Evolutionary conservation across 2,888 invertebrate genomes (phyloP).

Genomic region (Philereme vetulata): DNA sequence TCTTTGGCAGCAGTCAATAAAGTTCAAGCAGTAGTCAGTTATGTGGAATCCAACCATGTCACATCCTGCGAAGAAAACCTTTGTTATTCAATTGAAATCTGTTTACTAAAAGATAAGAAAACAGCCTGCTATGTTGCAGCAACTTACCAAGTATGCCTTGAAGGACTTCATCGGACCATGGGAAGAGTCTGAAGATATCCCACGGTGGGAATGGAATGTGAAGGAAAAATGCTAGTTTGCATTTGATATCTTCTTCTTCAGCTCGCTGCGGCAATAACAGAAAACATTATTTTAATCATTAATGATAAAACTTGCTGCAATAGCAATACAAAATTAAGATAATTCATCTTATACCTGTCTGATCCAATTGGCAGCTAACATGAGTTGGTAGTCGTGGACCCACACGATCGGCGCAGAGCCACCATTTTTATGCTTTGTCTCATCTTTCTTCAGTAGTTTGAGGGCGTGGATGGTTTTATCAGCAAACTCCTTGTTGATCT

Average conservation of each 20-base stretch:
- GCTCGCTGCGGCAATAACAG: slow-evolving; percentile 76
- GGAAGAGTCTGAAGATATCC: slow-evolving; percentile 95
- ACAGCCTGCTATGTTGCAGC: neutral
- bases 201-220: slow-evolving; percentile 98
- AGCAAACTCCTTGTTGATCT: slow-evolving; percentile 92
- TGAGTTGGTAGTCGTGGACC: slow-evolving; percentile 97
- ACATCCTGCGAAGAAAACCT: slow-evolving; percentile 83
- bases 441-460: slow-evolving; percentile 76
- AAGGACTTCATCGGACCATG: slow-evolving; percentile 96
- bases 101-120: slow-evolving; percentile 5
- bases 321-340: neutral
- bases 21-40: slow-evolving; percentile 94
- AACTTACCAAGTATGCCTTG: slow-evolving; percentile 92
- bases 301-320: neutral
- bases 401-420: slow-evolving; percentile 90
- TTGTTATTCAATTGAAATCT: slow-evolving; percentile 11
- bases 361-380: slow-evolving; percentile 96
- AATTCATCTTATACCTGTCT: slow-evolving; percentile 84
- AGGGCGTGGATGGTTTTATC: slow-evolving; percentile 89
- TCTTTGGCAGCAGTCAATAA: slow-evolving; percentile 95
- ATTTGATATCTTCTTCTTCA: slow-evolving; percentile 89
- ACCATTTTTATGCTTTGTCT: slow-evolving; percentile 64
- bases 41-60: slow-evolving; percentile 97
- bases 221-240: slow-evolving; percentile 95
- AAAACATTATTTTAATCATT: slow-evolving; percentile 1